A percentile compares a stretch with the other conserved stretches of the same genome.
These are phyloP conservation scores for Stratiolaelaps scimitus DNA, from an alignment of 1,140 invertebrate species.

Conservation along the genomic window DNA sequence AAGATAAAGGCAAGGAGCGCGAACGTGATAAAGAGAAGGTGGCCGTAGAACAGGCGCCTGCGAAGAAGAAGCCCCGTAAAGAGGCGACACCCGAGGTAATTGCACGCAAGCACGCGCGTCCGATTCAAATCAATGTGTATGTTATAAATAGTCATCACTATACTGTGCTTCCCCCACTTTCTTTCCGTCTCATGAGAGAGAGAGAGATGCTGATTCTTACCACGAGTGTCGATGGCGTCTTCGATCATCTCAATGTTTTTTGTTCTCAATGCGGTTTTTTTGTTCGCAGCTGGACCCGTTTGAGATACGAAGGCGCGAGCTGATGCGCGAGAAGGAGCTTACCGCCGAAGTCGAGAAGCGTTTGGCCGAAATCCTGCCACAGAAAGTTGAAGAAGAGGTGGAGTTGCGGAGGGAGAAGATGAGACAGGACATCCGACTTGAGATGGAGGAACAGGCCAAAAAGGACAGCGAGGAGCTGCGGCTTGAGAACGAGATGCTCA, in stretches of 20 bases:
- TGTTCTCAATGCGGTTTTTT: conserved; percentile 4
- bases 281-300: conserved; percentile 2
- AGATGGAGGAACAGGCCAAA: conserved; percentile 22
- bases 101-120: not conserved
- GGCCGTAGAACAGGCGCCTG: not conserved
- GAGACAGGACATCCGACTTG: conserved; percentile 1
- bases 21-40: too few relatives aligned
- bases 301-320: conserved; percentile 6
- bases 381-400: conserved; percentile 21
- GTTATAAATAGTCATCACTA: too few relatives aligned
- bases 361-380: conserved; percentile 7
- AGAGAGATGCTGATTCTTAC: not conserved
- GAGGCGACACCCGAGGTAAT: conserved; percentile 16
- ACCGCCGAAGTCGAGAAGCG: not conserved
- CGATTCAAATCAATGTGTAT: too few relatives aligned
- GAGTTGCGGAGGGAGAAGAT: conserved; percentile 19
- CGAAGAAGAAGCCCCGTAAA: conserved; percentile 16
- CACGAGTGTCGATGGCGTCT: not conserved
- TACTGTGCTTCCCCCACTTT: too few relatives aligned
- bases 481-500: not conserved
- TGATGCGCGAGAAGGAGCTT: conserved; percentile 8
- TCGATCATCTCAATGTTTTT: not conserved
- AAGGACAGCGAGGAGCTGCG: not conserved
- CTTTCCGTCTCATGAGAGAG: too few relatives aligned
- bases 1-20: not conserved